phyloP scores from a whole-genome alignment of 2,113 vertebrate genomes.

The Myrmecophaga tridactyla region DNA sequence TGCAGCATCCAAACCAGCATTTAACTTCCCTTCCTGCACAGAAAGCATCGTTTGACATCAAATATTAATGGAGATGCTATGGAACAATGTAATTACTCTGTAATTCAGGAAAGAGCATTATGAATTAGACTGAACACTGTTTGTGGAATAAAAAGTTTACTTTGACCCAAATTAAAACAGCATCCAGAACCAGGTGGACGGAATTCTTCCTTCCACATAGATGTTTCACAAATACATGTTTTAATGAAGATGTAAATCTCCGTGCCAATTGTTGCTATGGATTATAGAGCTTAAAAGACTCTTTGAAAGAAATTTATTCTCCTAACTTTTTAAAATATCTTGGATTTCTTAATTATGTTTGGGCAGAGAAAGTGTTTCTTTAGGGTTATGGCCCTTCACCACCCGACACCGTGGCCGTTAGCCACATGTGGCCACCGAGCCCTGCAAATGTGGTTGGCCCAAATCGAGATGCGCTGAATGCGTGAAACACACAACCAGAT shows the following conservation, averaged over 20 bases:
- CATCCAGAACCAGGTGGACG: neutral
- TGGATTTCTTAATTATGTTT: neutral
- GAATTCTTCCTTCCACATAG: neutral
- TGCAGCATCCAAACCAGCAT: neutral
- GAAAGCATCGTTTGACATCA: neutral
- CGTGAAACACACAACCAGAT: neutral
- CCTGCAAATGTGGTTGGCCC: neutral
- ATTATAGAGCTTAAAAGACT: neutral
- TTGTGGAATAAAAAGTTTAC: neutral
- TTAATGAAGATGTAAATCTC: neutral
- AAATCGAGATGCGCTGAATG: rapidly evolving
- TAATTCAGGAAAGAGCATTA: neutral
- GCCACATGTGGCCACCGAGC: neutral
- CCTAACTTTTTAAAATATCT: neutral
- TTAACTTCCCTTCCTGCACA: neutral
- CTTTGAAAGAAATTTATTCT: neutral
- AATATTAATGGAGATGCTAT: neutral
- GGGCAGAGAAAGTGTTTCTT: neutral
- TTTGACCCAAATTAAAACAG: neutral
- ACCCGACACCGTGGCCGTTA: no score
- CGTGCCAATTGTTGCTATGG: neutral
- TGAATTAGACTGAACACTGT: neutral
- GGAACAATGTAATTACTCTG: neutral
- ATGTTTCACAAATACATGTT: neutral
- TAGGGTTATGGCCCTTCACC: no score